Percentiles rank a stretch among this genome's conserved stretches.
Evolutionary conservation across 2,888 invertebrate species (phyloP).

Genomic region (Eueremaeus valkanovi): DNA sequence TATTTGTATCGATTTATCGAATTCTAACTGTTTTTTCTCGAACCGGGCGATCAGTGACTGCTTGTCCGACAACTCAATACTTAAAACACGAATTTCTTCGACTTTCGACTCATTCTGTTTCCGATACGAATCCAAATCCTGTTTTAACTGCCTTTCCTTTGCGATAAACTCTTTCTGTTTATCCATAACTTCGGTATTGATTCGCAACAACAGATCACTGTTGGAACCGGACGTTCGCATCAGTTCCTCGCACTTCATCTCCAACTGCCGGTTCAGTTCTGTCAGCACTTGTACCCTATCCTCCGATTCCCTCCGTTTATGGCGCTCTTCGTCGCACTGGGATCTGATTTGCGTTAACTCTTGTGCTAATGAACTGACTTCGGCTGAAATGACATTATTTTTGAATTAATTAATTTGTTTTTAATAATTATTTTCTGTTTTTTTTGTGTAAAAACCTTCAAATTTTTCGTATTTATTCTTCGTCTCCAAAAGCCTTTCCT

Average conservation of each 20-base stretch:
- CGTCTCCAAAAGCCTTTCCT: conserved; percentile 28
- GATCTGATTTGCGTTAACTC: conserved; percentile 13
- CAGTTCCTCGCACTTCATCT: conserved; percentile 34
- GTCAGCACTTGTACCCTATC: conserved; percentile 4
- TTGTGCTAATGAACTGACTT: conserved; percentile 33
- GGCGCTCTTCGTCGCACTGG: conserved; percentile 23
- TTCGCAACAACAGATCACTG: conserved; percentile 33
- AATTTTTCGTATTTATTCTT: conserved; percentile 37
- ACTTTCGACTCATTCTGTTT: conserved; percentile 16
- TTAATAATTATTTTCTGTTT: not conserved
- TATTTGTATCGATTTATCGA: conserved; percentile 33
- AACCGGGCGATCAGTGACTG: conserved; percentile 28
- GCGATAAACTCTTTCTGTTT: conserved; percentile 32
- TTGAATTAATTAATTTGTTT: too few relatives aligned
- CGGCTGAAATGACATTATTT: conserved; percentile 19
- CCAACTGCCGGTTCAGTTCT: conserved; percentile 4
- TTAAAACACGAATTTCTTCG: conserved; percentile 20
- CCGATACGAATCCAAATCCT: conserved; percentile 28
- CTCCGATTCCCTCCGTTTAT: conserved; percentile 25
- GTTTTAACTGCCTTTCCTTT: conserved; percentile 19
- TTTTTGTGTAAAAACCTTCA: conserved; percentile 24
- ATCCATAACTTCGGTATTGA: conserved; percentile 40
- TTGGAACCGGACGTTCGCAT: conserved; percentile 34
- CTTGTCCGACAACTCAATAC: conserved; percentile 38
- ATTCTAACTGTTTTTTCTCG: conserved; percentile 31